phyloP scores from a whole-genome alignment of 2,888 invertebrate species.

The Leptopilina drosophilae region DNA sequence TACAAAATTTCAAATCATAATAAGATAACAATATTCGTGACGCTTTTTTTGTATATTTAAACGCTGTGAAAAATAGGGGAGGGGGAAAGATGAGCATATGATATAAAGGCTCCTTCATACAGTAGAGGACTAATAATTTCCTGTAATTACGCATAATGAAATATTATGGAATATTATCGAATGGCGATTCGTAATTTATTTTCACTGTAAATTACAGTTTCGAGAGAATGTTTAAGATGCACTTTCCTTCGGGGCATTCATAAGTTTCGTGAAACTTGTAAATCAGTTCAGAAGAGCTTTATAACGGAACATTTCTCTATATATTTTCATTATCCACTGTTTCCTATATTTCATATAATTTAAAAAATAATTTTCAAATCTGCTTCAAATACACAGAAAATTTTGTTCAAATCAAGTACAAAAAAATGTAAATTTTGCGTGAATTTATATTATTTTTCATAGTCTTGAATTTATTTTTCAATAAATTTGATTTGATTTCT shows the following conservation, averaged over 20 bases:
- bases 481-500: too few species aligned
- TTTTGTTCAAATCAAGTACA: too few species aligned
- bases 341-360: too few species aligned
- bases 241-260: neutral
- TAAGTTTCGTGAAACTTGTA: constrained; percentile 36
- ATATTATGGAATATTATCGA: constrained; percentile 21
- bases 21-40: constrained; percentile 12
- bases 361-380: too few species aligned
- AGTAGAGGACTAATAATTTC: constrained; percentile 22
- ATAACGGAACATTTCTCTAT: constrained; percentile 14
- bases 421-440: too few species aligned
- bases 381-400: too few species aligned
- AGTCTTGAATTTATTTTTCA: too few species aligned
- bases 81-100: neutral
- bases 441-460: too few species aligned
- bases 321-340: too few species aligned
- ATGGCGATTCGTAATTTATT: constrained; percentile 31
- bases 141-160: constrained; percentile 35
- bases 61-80: too few species aligned
- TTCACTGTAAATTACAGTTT: constrained; percentile 14
- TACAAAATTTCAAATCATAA: too few species aligned
- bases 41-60: neutral
- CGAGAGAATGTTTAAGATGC: neutral
- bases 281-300: neutral
- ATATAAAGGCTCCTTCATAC: constrained; percentile 25